A percentile compares a stretch with the other conserved stretches of the same genome.
phyloP scores from a whole-genome alignment of 2,888 invertebrate species.

The Laothoe populi region DNA sequence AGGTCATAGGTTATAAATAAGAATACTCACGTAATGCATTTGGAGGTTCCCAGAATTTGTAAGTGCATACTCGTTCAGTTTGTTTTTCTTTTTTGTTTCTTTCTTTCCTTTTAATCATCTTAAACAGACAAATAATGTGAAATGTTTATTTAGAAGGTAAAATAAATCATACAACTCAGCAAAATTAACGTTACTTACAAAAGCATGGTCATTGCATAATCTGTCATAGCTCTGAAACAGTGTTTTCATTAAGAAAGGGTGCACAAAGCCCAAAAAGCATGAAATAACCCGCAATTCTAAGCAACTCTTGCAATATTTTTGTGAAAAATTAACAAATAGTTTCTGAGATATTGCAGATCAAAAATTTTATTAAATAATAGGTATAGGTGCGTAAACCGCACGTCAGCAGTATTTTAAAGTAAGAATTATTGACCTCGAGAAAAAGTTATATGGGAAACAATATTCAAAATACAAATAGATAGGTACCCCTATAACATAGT shows the following conservation, averaged over 20 bases:
- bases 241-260: not conserved
- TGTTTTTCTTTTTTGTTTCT: conserved; percentile 60
- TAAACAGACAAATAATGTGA: conserved; percentile 28
- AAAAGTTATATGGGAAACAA: no score
- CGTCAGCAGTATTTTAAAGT: no score
- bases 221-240: conserved; percentile 65
- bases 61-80: conserved; percentile 61
- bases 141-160: conserved; percentile 25
- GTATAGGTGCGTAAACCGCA: no score
- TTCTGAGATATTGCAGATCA: no score
- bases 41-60: conserved; percentile 78
- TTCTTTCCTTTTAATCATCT: conserved; percentile 67
- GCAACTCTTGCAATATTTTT: no score
- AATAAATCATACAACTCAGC: not conserved
- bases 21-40: conserved; percentile 62
- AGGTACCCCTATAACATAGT: no score
- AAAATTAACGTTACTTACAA: conserved; percentile 55
- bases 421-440: no score
- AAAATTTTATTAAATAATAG: no score
- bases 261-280: no score
- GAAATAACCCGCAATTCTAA: no score
- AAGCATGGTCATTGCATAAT: conserved; percentile 49
- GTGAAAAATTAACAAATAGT: no score
- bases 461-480: not conserved
- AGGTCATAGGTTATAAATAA: not conserved